Evolutionary conservation across 1,140 invertebrate genomes (phyloP).

Genomic region (Orussus abietinus): DNA sequence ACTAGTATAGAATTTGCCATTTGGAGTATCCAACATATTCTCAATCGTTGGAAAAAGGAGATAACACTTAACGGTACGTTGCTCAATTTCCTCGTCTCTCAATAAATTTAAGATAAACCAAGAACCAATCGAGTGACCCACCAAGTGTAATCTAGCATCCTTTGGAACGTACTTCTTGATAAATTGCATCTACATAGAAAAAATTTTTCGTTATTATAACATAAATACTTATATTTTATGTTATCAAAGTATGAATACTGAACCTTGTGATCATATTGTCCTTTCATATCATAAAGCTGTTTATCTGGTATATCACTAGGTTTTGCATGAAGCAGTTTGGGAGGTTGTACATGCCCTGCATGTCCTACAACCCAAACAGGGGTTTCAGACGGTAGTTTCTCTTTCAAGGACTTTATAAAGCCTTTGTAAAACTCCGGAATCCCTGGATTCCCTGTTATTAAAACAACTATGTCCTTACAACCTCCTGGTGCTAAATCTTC

Average conservation of each 20-base stretch:
- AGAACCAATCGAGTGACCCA: constrained; percentile 82
- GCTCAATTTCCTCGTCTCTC: constrained; percentile 53
- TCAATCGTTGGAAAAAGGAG: constrained; percentile 82
- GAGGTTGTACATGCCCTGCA: constrained; percentile 64
- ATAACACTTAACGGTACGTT: constrained; percentile 58
- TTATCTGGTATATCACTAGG: constrained; percentile 53
- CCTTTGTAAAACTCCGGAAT: constrained; percentile 68
- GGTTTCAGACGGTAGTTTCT: constrained; percentile 52
- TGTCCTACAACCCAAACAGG: constrained; percentile 75
- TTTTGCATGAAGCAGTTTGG: constrained; percentile 41
- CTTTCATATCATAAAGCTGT: constrained; percentile 63
- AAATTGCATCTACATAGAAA: constrained; percentile 58
- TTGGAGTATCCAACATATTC: constrained; percentile 66
- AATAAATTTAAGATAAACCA: constrained; percentile 76
- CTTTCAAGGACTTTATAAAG: constrained; percentile 64
- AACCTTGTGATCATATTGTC: constrained; percentile 78
- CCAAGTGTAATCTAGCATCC: constrained; percentile 65
- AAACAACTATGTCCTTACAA: constrained; percentile 54
- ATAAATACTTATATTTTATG: constrained; percentile 8
- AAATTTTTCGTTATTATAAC: constrained; percentile 16
- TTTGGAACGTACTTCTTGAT: constrained; percentile 67
- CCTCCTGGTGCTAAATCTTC: constrained; percentile 51
- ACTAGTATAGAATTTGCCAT: constrained; percentile 62
- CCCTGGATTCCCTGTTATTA: constrained; percentile 69
- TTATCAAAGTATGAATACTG: constrained; percentile 11